A percentile compares a stretch with the other conserved stretches of the same genome.
Evolutionary conservation across 2,113 vertebrate genomes (phyloP).

Genomic region (Coryphaenoides rupestris): DNA sequence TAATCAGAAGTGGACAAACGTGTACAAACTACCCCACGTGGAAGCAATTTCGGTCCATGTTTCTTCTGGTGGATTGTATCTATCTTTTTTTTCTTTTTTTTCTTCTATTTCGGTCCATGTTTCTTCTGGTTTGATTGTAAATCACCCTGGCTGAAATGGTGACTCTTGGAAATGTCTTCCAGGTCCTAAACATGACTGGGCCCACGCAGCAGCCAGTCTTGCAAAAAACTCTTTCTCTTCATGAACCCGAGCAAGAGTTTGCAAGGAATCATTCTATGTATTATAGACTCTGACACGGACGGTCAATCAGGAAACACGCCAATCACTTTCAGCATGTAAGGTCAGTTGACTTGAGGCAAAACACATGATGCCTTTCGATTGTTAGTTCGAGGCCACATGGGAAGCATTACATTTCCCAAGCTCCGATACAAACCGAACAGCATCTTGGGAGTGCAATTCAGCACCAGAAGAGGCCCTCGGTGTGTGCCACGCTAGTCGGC

Average conservation of each 20-base stretch:
- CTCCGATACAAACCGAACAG: conserved; percentile 5
- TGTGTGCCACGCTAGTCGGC: conserved; percentile 1
- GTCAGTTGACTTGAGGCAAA: no score
- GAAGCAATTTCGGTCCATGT: conserved; percentile 40
- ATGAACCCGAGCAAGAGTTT: conserved; percentile 17
- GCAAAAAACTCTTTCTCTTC: conserved; percentile 49
- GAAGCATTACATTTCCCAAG: conserved; percentile 13
- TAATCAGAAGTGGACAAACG: conserved; percentile 40
- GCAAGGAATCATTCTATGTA: conserved; percentile 7
- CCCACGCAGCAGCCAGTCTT: conserved; percentile 35
- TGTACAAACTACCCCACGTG: conserved; percentile 40
- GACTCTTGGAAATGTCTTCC: conserved; percentile 54
- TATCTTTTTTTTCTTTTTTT: no score
- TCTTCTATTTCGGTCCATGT: no score
- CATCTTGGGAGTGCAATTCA: conserved; percentile 4
- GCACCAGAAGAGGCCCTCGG: conserved; percentile 3
- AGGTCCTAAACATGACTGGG: conserved; percentile 48
- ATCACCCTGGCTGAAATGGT: conserved; percentile 50
- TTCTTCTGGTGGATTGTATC: conserved; percentile 10
- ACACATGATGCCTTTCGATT: no score
- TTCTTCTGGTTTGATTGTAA: no score
- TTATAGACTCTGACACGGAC: not conserved
- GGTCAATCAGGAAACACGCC: conserved; percentile 5
- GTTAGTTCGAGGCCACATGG: not conserved
- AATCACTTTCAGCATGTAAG: no score